These are phyloP conservation scores for Amiota minor DNA, from an alignment of 2,888 invertebrate genomes.

Conservation along the genomic window DNA sequence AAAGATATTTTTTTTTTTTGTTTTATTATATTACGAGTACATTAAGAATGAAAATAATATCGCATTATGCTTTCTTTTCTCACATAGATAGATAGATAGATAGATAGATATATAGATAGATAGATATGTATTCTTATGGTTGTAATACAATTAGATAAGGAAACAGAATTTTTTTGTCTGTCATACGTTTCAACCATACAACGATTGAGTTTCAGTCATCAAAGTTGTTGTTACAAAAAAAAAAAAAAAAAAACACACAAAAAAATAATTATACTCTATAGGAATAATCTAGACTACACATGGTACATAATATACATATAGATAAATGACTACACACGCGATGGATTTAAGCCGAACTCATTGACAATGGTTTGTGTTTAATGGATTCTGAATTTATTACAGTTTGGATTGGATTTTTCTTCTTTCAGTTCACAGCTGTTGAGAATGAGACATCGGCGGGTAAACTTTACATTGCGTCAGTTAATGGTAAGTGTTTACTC, in stretches of 20 bases:
- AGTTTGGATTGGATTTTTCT: neutral
- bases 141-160: too few species aligned
- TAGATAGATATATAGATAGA: neutral
- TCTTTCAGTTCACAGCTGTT: neutral
- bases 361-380: neutral
- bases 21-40: too few species aligned
- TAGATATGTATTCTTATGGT: too few species aligned
- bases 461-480: neutral
- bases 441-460: neutral
- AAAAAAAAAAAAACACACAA: slow-evolving; percentile 42
- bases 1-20: too few species aligned
- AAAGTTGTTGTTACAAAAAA: slow-evolving; percentile 25
- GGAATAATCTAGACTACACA: slow-evolving; percentile 58
- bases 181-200: neutral
- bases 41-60: too few species aligned
- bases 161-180: too few species aligned
- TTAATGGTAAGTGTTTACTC: slow-evolving; percentile 50
- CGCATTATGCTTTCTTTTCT: too few species aligned
- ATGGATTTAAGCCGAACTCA: neutral
- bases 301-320: slow-evolving; percentile 30
- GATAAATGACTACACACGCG: slow-evolving; percentile 60
- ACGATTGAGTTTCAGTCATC: neutral
- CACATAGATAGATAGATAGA: too few species aligned
- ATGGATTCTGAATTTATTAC: neutral
- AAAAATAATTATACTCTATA: slow-evolving; percentile 51